Evolutionary conservation across 2,888 invertebrate species (phyloP).

Genomic region (Monopis laevigella): DNA sequence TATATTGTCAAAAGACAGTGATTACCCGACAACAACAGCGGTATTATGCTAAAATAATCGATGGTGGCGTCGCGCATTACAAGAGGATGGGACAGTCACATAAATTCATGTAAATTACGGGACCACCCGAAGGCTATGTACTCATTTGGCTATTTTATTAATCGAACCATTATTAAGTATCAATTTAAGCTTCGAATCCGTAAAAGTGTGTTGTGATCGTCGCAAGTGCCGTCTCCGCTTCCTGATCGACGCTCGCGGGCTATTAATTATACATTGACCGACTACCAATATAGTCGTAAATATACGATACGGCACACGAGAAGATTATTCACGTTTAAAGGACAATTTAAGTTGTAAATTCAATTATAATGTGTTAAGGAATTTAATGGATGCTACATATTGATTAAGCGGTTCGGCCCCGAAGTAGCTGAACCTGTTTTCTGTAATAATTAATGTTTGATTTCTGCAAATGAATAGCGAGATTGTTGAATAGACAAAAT

Average conservation of each 20-base stretch:
- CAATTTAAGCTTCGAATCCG: conserved; percentile 34
- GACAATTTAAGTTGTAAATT: neutral
- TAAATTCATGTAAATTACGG: conserved; percentile 46
- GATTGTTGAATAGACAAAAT: too few relatives aligned
- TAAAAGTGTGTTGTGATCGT: conserved; percentile 8
- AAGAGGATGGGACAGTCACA: conserved; percentile 26
- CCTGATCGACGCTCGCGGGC: neutral
- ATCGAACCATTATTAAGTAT: conserved; percentile 50
- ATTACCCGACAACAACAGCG: neutral
- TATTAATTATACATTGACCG: conserved; percentile 4
- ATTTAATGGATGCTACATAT: conserved; percentile 1
- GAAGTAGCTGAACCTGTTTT: too few relatives aligned
- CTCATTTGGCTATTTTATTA: conserved; percentile 42
- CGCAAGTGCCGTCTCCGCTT: conserved; percentile 1
- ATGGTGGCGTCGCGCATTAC: conserved; percentile 18
- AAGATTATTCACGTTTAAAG: neutral
- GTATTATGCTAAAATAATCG: neutral
- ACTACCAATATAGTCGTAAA: conserved; percentile 5
- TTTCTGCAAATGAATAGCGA: too few relatives aligned
- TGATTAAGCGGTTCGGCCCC: too few relatives aligned
- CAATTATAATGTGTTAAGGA: conserved; percentile 3
- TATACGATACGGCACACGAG: neutral
- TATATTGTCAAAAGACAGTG: neutral
- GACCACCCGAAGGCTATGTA: conserved; percentile 25
- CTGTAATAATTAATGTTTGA: too few relatives aligned